These are phyloP conservation scores for Bombus breviceps DNA, from an alignment of 1,140 invertebrate species.

Conservation along the genomic window DNA sequence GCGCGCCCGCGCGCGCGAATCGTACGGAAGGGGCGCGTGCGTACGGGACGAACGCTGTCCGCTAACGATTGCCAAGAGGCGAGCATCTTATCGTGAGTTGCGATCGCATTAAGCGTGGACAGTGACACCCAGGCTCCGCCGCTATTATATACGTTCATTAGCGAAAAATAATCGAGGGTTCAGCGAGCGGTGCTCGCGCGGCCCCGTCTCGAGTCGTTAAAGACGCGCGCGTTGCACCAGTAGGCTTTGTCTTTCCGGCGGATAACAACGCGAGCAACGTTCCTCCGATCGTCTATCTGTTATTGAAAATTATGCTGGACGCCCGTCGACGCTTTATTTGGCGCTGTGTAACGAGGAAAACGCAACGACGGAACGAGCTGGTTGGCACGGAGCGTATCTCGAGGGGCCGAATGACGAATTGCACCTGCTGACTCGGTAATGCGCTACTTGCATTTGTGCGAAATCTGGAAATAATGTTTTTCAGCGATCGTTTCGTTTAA, in stretches of 20 bases:
- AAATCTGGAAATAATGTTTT: background rate
- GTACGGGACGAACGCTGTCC: slow-evolving; percentile 38
- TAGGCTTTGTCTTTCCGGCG: background rate
- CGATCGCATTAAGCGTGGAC: slow-evolving; percentile 81
- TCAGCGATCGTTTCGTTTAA: background rate
- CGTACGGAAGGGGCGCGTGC: slow-evolving; percentile 32
- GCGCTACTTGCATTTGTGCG: background rate
- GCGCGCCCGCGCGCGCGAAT: slow-evolving; percentile 25
- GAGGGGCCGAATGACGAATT: background rate
- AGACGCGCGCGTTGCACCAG: slow-evolving; percentile 3
- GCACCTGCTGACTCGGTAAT: background rate
- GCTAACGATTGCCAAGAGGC: slow-evolving; percentile 78
- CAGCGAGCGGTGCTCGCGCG: slow-evolving; percentile 42
- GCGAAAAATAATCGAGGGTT: slow-evolving; percentile 80
- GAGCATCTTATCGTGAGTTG: slow-evolving; percentile 78
- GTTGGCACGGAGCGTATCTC: too few relatives aligned
- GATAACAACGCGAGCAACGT: background rate
- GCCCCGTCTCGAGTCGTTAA: slow-evolving; percentile 70
- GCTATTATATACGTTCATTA: slow-evolving; percentile 77
- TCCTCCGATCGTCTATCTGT: slow-evolving; percentile 10
- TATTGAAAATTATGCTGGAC: background rate
- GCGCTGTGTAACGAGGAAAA: background rate
- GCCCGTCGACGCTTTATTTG: background rate
- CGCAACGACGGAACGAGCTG: background rate
- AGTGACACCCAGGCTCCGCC: slow-evolving; percentile 74